Evolutionary conservation across 2,888 invertebrate species (phyloP), one percentile per base, ranked within the genome.

Genomic region (Sisyra nigra): DNA sequence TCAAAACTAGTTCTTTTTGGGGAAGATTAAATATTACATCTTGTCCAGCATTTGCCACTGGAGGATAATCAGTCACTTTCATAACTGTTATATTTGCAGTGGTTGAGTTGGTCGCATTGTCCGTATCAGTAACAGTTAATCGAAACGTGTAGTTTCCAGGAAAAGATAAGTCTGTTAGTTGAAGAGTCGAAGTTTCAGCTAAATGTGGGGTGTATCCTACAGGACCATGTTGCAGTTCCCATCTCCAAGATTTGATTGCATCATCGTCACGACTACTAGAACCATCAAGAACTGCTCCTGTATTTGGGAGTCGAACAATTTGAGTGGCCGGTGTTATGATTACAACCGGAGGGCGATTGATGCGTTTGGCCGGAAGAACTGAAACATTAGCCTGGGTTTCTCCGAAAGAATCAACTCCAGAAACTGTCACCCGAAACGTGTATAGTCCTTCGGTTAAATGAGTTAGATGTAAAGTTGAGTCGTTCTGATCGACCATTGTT

Each of bases 41-140:
- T 56, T 87, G 75, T 1, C 92, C 82, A 38, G 93, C 93, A 68
- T 92, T 92, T 0, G 93, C 93, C 59, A 87, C 88, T 1, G 94
- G 94, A 0, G 92, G 92, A 65, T 94, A 94, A 59, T 96, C 94
- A 0, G 79, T 87, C 51, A 85, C 84, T 66, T 91, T 88, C 13
- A 91, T 65, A 10, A 93, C 91, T 3, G 84, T 87, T 42, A 94
- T 82, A 58, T 85, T 88, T 5, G 93, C 92, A 5, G 77, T 78
- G 0, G 88, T 84, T 0, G 78, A 85, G 58, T 88, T 91, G 44
- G 78, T 82, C 0, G 78, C 81, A 52, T 87, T 85, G 58, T 93
- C 87, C 0, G 87, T 83, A 58, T 94, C 94, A 48, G 86, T 88
- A 0, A 94, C 88, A 0, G 91, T 93, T 47, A 94, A 65, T 59